phyloP scores from a whole-genome alignment of 2,113 vertebrate genomes.

The Gymnogyps californianus region DNA sequence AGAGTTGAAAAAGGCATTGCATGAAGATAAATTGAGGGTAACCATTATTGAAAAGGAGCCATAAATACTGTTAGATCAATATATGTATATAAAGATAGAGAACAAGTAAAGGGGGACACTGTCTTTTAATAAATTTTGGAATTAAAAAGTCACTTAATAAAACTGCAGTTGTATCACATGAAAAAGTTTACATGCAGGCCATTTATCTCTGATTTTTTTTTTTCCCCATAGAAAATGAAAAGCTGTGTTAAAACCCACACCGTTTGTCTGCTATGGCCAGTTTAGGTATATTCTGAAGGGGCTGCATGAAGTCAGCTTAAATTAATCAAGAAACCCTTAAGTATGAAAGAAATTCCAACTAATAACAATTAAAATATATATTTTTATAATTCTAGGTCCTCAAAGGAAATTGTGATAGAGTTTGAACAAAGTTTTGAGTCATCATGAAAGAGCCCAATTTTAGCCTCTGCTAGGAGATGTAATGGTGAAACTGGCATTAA shows the following conservation, averaged over 20 bases:
- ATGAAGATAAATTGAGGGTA: not conserved
- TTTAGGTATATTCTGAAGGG: not conserved
- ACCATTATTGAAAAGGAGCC: not conserved
- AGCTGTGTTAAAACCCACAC: constrained; percentile 42
- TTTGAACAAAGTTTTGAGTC: constrained; percentile 63
- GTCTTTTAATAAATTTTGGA: constrained; percentile 75
- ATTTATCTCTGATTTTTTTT: not conserved
- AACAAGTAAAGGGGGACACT: constrained; percentile 61
- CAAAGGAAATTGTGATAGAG: constrained; percentile 37
- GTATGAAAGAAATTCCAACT: constrained; percentile 69
- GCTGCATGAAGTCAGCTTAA: constrained; percentile 31
- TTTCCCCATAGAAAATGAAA: constrained; percentile 44
- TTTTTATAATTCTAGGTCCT: constrained; percentile 72
- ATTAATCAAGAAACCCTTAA: constrained; percentile 32
- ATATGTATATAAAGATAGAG: constrained; percentile 42
- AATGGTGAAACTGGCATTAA: constrained; percentile 61
- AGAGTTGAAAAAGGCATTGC: not conserved
- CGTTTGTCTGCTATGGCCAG: not conserved
- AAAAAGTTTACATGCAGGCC: constrained; percentile 72
- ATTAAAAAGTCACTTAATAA: constrained; percentile 78
- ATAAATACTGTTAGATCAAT: not conserved
- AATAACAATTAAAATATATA: constrained; percentile 74
- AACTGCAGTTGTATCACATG: constrained; percentile 71
- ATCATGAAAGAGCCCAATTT: constrained; percentile 10
- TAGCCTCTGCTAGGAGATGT: constrained; percentile 32